phyloP scores from a whole-genome alignment of 2,797 vertebrate species.

The Lepilemur ruficaudatus region DNA sequence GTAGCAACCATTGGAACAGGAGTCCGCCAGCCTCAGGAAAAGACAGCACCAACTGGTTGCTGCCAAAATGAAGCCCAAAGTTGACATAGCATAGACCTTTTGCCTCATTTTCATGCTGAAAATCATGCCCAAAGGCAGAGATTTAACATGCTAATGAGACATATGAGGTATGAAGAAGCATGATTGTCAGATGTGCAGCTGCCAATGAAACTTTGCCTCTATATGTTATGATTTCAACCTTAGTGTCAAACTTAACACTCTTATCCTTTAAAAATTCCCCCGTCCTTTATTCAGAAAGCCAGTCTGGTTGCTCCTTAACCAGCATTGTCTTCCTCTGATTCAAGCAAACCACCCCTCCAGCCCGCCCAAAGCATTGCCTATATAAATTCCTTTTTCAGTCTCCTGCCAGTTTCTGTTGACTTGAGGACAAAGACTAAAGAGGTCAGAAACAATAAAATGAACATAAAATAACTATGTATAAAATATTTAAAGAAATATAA shows the following conservation, averaged over 20 bases:
- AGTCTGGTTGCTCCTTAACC: neutral
- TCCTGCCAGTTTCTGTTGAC: neutral
- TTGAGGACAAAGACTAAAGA: neutral
- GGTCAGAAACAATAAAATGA: neutral
- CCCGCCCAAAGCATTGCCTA: neutral
- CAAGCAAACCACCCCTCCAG: neutral
- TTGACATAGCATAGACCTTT: neutral
- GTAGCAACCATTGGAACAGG: neutral
- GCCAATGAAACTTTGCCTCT: neutral
- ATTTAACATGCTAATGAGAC: neutral
- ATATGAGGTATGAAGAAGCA: neutral
- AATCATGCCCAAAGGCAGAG: neutral
- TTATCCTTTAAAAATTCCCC: neutral
- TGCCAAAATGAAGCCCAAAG: neutral
- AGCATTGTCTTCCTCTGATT: neutral
- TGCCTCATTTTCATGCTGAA: neutral
- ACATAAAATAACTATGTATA: neutral
- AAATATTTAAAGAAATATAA: neutral
- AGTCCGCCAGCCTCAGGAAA: neutral
- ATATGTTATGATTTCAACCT: neutral
- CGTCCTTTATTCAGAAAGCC: neutral
- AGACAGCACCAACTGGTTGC: neutral
- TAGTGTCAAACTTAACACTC: neutral
- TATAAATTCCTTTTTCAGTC: neutral
- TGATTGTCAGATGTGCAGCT: neutral